Evolutionary conservation across 2,113 vertebrate genomes (phyloP).

Genomic region (Butastur rufipennis): DNA sequence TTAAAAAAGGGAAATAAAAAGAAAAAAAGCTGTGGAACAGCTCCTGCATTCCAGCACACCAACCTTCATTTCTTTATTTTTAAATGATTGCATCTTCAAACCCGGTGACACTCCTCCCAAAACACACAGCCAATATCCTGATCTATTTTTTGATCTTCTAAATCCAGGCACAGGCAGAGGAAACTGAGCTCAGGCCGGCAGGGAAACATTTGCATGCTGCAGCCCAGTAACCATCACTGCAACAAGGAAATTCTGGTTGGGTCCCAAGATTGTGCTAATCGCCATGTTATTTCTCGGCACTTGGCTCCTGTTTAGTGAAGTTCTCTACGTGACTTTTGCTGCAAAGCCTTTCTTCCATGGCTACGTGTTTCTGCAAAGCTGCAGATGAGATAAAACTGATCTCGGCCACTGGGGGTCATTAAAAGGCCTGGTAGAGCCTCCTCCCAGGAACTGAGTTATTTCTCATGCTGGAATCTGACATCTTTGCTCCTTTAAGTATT

Average conservation of each 20-base stretch:
- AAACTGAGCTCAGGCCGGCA: not conserved
- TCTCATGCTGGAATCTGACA: not conserved
- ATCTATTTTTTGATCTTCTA: slow-evolving; percentile 14
- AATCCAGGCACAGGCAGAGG: not conserved
- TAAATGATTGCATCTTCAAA: not conserved
- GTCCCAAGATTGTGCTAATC: not conserved
- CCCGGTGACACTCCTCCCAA: not conserved
- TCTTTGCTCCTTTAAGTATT: not conserved
- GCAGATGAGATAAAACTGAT: slow-evolving; percentile 22
- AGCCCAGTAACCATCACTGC: not conserved
- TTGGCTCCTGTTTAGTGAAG: not conserved
- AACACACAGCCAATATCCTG: not conserved
- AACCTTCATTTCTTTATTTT: not conserved
- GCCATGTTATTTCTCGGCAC: accelerated
- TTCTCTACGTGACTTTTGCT: not conserved
- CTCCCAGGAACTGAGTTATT: not conserved
- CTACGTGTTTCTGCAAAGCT: not conserved
- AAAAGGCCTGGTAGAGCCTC: slow-evolving; percentile 48
- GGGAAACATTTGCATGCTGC: accelerated
- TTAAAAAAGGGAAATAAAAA: not conserved
- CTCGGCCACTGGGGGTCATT: slow-evolving; percentile 60
- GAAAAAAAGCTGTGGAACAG: not conserved
- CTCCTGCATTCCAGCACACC: not conserved
- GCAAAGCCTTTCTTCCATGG: not conserved
- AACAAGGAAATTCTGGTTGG: not conserved